Percentiles rank a stretch among this genome's conserved stretches.
Conservation (phyloP, 2,113 vertebrate genomes). For the Helogale parvula region DNA sequence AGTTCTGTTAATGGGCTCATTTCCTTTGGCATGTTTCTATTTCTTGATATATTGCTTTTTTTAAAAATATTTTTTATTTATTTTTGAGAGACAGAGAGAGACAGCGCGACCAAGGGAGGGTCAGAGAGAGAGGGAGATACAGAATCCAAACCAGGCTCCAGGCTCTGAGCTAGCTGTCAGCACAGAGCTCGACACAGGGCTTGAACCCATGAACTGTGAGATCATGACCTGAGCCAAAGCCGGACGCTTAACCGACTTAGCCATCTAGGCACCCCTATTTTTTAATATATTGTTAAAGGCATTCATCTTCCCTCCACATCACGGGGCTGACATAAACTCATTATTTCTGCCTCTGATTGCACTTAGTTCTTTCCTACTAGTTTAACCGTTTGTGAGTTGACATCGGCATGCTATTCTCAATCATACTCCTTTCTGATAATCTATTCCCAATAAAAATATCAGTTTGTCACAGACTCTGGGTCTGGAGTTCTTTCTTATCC, state of each 20-base stretch:
- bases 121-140: no score
- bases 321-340: not conserved
- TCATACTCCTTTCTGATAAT: not conserved
- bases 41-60: not conserved
- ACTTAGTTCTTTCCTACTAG: not conserved
- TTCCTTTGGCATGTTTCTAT: not conserved
- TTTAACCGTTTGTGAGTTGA: not conserved
- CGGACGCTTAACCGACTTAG: no score
- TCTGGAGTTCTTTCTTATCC: no score
- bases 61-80: no score
- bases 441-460: not conserved
- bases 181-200: no score
- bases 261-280: not conserved
- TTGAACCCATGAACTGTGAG: no score
- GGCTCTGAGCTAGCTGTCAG: no score
- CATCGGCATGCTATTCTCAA: not conserved
- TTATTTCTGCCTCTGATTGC: not conserved
- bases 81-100: no score
- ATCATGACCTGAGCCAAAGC: no score
- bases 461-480: no score
- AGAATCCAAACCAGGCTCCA: no score
- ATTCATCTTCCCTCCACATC: not conserved
- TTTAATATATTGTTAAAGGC: not conserved
- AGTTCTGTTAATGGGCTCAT: not conserved
- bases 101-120: no score